These are phyloP conservation scores for Himalopsyche tibetana DNA, from an alignment of 2,888 invertebrate genomes.

Conservation along the genomic window DNA sequence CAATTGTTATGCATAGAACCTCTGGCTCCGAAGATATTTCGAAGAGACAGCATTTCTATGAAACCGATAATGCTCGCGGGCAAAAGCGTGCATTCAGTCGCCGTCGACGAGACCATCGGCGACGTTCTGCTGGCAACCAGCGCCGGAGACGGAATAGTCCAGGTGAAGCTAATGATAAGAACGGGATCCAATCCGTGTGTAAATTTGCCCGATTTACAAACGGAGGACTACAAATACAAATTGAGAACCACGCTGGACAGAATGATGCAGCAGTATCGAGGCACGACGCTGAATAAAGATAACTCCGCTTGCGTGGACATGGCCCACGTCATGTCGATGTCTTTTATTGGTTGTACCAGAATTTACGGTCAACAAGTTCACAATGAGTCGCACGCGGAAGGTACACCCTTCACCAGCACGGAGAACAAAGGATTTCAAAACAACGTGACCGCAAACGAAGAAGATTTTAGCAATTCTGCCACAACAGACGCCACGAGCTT, in stretches of 20 bases:
- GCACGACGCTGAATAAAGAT: background rate
- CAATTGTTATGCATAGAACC: background rate
- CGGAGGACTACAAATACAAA: background rate
- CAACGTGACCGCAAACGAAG: background rate
- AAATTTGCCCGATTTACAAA: background rate
- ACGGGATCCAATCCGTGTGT: background rate
- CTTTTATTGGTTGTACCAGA: background rate
- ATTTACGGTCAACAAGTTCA: background rate
- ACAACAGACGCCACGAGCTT: background rate
- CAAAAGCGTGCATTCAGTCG: background rate
- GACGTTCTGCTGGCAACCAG: background rate
- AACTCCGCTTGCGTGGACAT: background rate
- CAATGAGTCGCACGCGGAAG: background rate
- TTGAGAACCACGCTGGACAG: background rate
- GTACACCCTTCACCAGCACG: background rate
- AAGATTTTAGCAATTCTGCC: background rate
- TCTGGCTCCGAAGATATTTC: background rate
- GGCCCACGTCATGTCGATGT: background rate
- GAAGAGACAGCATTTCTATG: background rate
- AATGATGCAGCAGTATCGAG: background rate
- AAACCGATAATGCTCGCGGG: background rate
- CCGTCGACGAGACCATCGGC: background rate
- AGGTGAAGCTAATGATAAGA: background rate
- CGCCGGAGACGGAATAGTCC: background rate
- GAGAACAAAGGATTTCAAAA: background rate